Base-by-base conservation (phyloP, 2,797 vertebrate species). In the Hydrophis major region DNA sequence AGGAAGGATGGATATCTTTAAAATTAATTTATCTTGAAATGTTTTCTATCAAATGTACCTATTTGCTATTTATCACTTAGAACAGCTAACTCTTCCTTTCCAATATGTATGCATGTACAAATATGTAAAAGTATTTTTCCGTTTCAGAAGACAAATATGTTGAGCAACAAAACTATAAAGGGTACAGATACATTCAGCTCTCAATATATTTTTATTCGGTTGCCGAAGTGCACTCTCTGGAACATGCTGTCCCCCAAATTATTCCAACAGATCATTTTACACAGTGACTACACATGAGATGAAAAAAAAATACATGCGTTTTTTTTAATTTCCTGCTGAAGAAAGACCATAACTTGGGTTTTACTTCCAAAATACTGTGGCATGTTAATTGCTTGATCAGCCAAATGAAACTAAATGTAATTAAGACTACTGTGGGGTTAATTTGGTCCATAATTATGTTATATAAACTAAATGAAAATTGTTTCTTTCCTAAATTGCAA, bases 401-500 rank as follows among this genome's bases (percentile, higher is more conserved):
- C 98, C 99, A 99, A 98, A 99, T 98, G 98, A 99, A 99, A 99
- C 98, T 98, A 98, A 99, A 98, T 97, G 98, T 99, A 99, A 99
- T 99, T 99, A 99, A 99, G 98, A 99, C 98, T 98, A 98, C 98
- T 98, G 98, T 98, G 98, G 98, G 99, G 99, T 99, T 99, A 99
- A 99, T 99, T 99, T 99, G 98, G 98, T 99, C 98, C 98, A 98
- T 99, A 98, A 99, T 99, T 99, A 98, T 98, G 98, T 99, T 99
- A 99, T 98, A 98, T 98, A 98, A 98, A 98, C 98, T 99, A 99
- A 98, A 97, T 98, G 98, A 98, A 98, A 98, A 98, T 98, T 98
- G 98, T 98, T 98, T 98, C 98, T 98, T 98, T 98, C 98, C 98
- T 98, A 99, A 99, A 99, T 99, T 99, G 98, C 98, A 99, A 99